Base-by-base conservation (phyloP, 2,888 invertebrate genomes). In the Torymus auratus region DNA sequence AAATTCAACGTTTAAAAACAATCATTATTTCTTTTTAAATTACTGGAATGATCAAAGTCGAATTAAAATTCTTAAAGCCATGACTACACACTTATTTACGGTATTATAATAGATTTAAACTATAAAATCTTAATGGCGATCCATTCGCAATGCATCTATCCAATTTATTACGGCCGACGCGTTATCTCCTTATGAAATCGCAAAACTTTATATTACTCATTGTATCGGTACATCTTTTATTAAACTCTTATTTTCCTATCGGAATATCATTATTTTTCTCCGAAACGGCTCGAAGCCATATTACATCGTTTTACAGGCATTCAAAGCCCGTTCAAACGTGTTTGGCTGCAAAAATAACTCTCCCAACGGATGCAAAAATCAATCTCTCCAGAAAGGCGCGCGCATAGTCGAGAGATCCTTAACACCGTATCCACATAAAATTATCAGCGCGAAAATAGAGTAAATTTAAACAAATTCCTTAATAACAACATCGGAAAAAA, bases 101-200 rank as follows among this genome's bases (percentile, higher is more conserved):
- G 23, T 61, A 20, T n/a, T 58, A 41, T 67, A 74, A 74, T 74
- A 74, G 65, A 67, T 67, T 67, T 52, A 60, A 74, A 14, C 41
- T 62, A 7, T 65, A 50, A 15, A 58, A 74, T 64, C 50, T 67
- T 56, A 64, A 61, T 17, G 14, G 20, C 23, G 58, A 74, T 74
- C 65, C 65, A 74, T 74, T 74, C 20, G 56, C 67, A 68, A 68
- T 68, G 68, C 68, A 52, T 68, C 60, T 28, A 68, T 52, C n/a
- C 58, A 28, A 68, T 61, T 75, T 75, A 68, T 68, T 75, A 68
- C 53, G 67, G 60, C 17, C 20, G 58, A 52, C 11, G 53, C 52
- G 7, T 61, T 75, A 75, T 75, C 75, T 60, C 13, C 5, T 28
- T 23, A n/a, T 53, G n/a, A 17, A 15, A 68, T 75, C 68, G 14